phyloP scores from a whole-genome alignment of 2,888 invertebrate genomes.

The Scrobipalpa atriplicella region DNA sequence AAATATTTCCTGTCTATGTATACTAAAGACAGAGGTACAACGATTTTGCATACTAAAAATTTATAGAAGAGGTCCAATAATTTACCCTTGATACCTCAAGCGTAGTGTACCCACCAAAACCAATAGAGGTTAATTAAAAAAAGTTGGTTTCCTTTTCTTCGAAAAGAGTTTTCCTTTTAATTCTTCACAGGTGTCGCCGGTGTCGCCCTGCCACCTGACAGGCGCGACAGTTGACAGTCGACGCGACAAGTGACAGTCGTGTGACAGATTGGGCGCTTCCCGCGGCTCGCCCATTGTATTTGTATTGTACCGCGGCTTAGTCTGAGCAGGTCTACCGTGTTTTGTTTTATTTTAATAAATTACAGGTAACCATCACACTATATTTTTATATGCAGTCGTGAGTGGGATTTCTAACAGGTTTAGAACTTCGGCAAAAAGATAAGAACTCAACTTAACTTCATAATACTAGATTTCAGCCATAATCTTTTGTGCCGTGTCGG shows the following conservation, averaged over 20 bases:
- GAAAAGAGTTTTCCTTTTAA: slow-evolving; percentile 37
- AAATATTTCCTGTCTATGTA: neutral
- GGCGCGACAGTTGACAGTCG: slow-evolving; percentile 59
- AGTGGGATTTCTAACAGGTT: too few relatives aligned
- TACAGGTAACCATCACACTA: too few relatives aligned
- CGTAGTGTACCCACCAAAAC: too few relatives aligned
- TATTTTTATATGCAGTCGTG: too few relatives aligned
- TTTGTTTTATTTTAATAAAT: neutral
- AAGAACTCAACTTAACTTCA: too few relatives aligned
- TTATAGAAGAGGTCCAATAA: neutral
- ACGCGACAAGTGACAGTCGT: slow-evolving; percentile 50
- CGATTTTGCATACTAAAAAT: neutral
- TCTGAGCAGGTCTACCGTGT: slow-evolving; percentile 5
- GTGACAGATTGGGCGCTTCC: slow-evolving; percentile 73
- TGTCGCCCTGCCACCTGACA: slow-evolving; percentile 46
- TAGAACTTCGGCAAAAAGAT: too few relatives aligned
- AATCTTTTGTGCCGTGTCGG: too few relatives aligned
- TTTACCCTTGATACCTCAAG: neutral
- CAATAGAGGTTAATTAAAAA: too few relatives aligned
- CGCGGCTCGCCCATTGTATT: slow-evolving; percentile 46
- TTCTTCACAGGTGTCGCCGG: slow-evolving; percentile 51
- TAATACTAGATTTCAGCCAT: too few relatives aligned
- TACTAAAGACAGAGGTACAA: neutral
- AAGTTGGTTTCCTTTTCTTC: neutral
- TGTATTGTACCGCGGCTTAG: too few relatives aligned